Evolutionary conservation across 2,113 vertebrate genomes (phyloP).

Genomic region (Alces alces): DNA sequence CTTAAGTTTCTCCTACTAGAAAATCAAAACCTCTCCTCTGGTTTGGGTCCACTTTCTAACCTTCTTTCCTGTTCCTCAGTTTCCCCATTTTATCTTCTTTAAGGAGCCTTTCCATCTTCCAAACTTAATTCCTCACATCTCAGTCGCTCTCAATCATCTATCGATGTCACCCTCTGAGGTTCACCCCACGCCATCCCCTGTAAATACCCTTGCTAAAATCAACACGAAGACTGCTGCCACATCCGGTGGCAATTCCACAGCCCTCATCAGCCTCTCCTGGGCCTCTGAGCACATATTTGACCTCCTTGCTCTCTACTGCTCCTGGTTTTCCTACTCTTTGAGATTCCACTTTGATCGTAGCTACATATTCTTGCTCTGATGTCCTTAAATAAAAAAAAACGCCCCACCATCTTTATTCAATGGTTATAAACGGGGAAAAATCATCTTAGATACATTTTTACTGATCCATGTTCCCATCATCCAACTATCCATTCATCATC

Average conservation of each 20-base stretch:
- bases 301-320: neutral
- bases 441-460: neutral
- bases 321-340: neutral
- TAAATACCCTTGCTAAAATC: neutral
- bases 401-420: neutral
- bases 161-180: rapidly evolving
- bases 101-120: neutral
- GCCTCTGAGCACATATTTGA: neutral
- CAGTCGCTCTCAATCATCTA: neutral
- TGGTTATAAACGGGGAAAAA: neutral
- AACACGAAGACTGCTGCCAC: neutral
- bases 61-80: neutral
- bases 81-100: neutral
- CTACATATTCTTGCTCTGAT: neutral
- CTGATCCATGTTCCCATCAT: neutral
- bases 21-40: neutral
- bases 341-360: neutral
- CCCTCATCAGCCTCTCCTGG: neutral
- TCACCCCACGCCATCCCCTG: neutral
- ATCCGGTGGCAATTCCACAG: neutral
- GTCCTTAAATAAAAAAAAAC: neutral
- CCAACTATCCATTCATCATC: neutral
- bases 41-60: neutral
- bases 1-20: neutral
- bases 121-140: neutral